Evolutionary conservation across 2,888 invertebrate species (phyloP).

Genomic region (Nowickia ferox): DNA sequence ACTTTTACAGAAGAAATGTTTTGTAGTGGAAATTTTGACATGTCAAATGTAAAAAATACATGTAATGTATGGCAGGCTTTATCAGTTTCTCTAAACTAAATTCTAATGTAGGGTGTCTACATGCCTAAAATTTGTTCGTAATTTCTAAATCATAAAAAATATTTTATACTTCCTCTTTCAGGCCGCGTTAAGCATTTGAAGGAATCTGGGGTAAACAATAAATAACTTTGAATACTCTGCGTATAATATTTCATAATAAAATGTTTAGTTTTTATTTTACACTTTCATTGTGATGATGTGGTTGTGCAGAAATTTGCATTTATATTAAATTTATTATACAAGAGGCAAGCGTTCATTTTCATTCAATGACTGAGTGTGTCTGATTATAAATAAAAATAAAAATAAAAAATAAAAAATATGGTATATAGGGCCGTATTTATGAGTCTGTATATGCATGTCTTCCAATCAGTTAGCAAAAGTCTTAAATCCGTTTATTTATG

Average conservation of each 20-base stretch:
- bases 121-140: background rate
- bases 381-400: slow-evolving; percentile 46
- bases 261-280: slow-evolving; percentile 71
- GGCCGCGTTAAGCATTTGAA: background rate
- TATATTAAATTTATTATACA: slow-evolving; percentile 71
- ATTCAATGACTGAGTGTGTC: slow-evolving; percentile 42
- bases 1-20: too few species aligned
- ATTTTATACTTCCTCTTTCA: slow-evolving; percentile 1
- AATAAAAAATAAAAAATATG: slow-evolving; percentile 13
- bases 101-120: too few species aligned
- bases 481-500: slow-evolving; percentile 68
- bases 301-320: slow-evolving; percentile 68
- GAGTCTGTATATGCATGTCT: slow-evolving; percentile 6
- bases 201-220: slow-evolving; percentile 54
- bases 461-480: slow-evolving; percentile 30
- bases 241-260: slow-evolving; percentile 71
- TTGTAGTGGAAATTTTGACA: too few species aligned
- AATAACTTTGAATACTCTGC: slow-evolving; percentile 65
- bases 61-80: too few species aligned
- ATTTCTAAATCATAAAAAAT: background rate
- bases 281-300: slow-evolving; percentile 65
- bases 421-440: background rate
- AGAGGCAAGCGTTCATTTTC: slow-evolving; percentile 28
- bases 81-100: too few species aligned
- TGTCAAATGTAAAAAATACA: too few species aligned